Evolutionary conservation across 2,797 vertebrate genomes (phyloP).

Genomic region (Coranthus polyacanthus): DNA sequence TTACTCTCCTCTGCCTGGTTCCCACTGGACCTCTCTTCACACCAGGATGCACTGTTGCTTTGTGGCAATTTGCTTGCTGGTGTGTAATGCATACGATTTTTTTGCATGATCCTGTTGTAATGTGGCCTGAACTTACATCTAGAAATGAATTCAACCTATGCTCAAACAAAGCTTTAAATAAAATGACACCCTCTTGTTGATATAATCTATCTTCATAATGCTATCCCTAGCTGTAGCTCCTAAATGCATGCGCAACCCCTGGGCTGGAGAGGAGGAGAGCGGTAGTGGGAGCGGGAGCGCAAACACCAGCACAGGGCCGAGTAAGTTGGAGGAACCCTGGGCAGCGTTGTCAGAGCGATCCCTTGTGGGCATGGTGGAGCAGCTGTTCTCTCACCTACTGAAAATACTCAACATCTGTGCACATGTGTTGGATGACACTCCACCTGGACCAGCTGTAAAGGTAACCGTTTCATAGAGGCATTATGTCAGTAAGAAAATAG

Average conservation of each 20-base stretch:
- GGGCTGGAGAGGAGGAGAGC: slow-evolving; percentile 92
- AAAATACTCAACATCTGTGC: slow-evolving; percentile 97
- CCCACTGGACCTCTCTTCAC: slow-evolving; percentile 94
- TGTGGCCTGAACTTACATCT: not conserved
- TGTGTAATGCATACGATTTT: slow-evolving; percentile 54
- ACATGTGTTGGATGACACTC: slow-evolving; percentile 94
- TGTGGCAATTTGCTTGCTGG: slow-evolving; percentile 95
- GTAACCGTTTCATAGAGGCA: slow-evolving; percentile 63
- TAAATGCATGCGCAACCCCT: slow-evolving; percentile 93
- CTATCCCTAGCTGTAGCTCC: slow-evolving; percentile 89
- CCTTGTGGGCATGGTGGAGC: slow-evolving; percentile 92
- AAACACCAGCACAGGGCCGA: slow-evolving; percentile 60
- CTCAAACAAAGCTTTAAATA: not conserved
- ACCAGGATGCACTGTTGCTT: slow-evolving; percentile 94
- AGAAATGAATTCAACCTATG: too few species aligned
- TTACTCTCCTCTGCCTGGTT: slow-evolving; percentile 98
- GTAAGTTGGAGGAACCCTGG: slow-evolving; percentile 94
- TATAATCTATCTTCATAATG: too few species aligned
- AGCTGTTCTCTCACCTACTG: slow-evolving; percentile 94
- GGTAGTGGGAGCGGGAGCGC: slow-evolving; percentile 53
- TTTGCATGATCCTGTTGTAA: not conserved
- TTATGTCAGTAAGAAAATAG: not conserved
- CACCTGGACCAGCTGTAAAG: slow-evolving; percentile 94
- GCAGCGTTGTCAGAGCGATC: slow-evolving; percentile 90
- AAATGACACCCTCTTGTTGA: not conserved